A percentile compares a stretch with the other conserved stretches of the same genome.
phyloP scores from a whole-genome alignment of 2,797 vertebrate genomes.

The Lepilemur septentrionalis region DNA sequence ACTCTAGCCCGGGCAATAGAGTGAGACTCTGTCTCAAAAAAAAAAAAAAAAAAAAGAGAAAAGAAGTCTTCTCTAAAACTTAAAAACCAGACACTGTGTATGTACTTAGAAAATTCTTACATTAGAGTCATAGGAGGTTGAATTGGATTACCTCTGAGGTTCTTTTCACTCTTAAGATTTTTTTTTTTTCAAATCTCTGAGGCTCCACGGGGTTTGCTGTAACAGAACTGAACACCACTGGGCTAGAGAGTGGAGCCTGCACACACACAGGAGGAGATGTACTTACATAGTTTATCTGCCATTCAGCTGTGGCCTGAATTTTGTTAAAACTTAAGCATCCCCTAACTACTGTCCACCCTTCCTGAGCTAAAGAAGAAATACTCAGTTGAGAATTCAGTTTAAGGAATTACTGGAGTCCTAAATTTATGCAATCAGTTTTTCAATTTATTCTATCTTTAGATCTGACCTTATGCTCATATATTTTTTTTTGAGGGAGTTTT shows the following conservation, averaged over 20 bases:
- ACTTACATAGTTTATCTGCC: neutral
- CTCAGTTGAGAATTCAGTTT: neutral
- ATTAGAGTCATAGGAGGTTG: neutral
- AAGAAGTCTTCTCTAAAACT: neutral
- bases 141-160: neutral
- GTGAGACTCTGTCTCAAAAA: too few relatives aligned
- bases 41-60: too few relatives aligned
- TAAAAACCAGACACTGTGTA: neutral
- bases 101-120: neutral
- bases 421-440: neutral
- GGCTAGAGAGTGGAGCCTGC: neutral
- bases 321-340: neutral
- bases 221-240: neutral
- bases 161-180: neutral
- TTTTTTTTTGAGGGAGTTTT: conserved; percentile 22
- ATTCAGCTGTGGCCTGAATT: neutral
- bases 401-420: neutral
- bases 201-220: neutral
- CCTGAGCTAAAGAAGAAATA: neutral
- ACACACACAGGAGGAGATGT: neutral
- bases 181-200: neutral
- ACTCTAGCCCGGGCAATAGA: too few relatives aligned
- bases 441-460: neutral
- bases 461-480: neutral
- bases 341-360: neutral